Base-by-base conservation (phyloP, 2,888 invertebrate genomes). In the Latheticus oryzae region DNA sequence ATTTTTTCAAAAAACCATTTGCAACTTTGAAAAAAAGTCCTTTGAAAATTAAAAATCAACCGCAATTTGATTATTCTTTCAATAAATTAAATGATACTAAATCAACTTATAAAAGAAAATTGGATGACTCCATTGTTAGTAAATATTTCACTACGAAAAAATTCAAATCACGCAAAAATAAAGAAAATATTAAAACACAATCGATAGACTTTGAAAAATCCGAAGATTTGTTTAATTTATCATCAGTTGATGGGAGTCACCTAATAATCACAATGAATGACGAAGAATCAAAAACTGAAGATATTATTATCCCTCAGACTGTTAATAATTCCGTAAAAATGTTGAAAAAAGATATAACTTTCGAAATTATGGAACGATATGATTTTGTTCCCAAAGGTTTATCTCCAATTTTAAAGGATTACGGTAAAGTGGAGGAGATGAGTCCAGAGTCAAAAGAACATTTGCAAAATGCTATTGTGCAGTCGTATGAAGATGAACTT, bases 331-430 rank as follows among this genome's bases (percentile, higher is more conserved):
- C n/a, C n/a, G n/a, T n/a, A n/a, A n/a, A n/a, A n/a, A 23, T 9
- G 9, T 38, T 21, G 38, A n/a, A 57, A 58, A 3, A 38, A 2
- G 58, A 58, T 5, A 5, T 16, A 2, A 35, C 71, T 45, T 70
- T 82, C 80, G 67, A 74, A 58, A 68, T 85, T 5, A 76, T 72
- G 40, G 76, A 76, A 63, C 77, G 85, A 66, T 74, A 73, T n/a
- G 73, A 76, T 16, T 84, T 83, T 73, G 61, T 85, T 19, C 85
- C 85, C 1, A 85, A 85, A 81, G 85, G 86, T 7, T 76, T 84
- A 77, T 85, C 85, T 4, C 85, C 81, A 32, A 81, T 84, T 60
- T 78, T 83, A 38, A 71, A 77, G 64, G 78, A 79, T 58, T 62
- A 52, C n/a, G 67, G 70, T 35, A 33, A 64, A 40, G 55, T 75